These are phyloP conservation scores for Lapara coniferarum DNA, from an alignment of 2,888 invertebrate species.

Conservation along the genomic window DNA sequence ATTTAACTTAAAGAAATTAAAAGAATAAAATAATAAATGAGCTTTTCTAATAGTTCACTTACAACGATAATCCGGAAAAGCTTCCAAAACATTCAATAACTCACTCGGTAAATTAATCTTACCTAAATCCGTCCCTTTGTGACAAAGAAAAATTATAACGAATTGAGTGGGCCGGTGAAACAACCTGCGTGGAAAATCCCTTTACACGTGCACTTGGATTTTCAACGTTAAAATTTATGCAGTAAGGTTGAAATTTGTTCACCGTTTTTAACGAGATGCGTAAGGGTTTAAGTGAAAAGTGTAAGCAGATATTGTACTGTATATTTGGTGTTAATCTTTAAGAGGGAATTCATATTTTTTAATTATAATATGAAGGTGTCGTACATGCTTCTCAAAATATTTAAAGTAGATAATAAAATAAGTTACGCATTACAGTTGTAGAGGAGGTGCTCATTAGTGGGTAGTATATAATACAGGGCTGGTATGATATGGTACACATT, in stretches of 20 bases:
- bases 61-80: conserved; percentile 25
- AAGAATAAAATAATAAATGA: conserved; percentile 14
- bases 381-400: no score
- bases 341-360: no score
- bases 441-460: no score
- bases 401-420: no score
- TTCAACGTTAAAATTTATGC: conserved; percentile 30
- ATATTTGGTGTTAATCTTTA: background rate
- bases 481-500: no score
- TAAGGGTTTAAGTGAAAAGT: conserved; percentile 35
- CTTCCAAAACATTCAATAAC: conserved; percentile 55
- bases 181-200: conserved; percentile 65
- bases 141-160: conserved; percentile 81
- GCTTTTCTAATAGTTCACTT: conserved; percentile 9
- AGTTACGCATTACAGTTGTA: no score
- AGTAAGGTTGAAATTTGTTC: conserved; percentile 36
- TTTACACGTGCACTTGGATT: conserved; percentile 31
- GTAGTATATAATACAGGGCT: no score
- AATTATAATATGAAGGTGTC: no score
- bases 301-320: conserved; percentile 29
- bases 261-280: background rate
- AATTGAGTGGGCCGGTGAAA: conserved; percentile 67
- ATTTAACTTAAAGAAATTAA: background rate
- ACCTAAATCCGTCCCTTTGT: conserved; percentile 74
- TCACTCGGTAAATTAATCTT: conserved; percentile 72